Evolutionary conservation across 1,140 invertebrate genomes (phyloP), one percentile per base, ranked within the genome.

Genomic region (Meloidogyne hapla): DNA sequence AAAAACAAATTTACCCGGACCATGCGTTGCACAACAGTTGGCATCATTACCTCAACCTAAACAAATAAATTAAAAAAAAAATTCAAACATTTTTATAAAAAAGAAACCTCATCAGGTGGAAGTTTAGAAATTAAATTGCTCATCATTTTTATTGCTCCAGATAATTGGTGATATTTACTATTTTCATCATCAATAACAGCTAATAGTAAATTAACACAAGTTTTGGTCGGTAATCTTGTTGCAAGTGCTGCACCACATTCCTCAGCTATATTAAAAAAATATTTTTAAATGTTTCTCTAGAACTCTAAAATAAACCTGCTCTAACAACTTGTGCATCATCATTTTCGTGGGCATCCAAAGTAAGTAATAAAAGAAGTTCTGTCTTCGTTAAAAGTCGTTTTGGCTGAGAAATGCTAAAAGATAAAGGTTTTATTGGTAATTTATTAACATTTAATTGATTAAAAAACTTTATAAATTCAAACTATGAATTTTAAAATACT

Each of bases 71-170:
- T 25, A 68, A 18, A 69, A 69, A 9, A 23, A 28, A 25, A 10
- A 61, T 13, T 13, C 1, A 38, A 25, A 72, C 15, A 62, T n/a
- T 26, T 4, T 26, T 62, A 4, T 26, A 10, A 42, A 15, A 23
- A 15, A 26, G 28, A 25, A 25, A 73, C 91, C 38, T 92, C 91
- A 21, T 87, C 85, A 63, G 84, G 83, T 2, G 91, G 90, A 80
- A 91, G 89, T 65, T 91, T 90, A 85, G 93, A 92, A 40, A 93
- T 91, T 21, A 95, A 90, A 88, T 94, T 93, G 0, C 92, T 93
- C 69, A 96, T 90, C 90, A 95, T 93, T 90, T 96, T 96, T 28
- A 97, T 92, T 65, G 94, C 94, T 79, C 93, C 94, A 85, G 94
- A 91, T 84, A 94, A 94, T 77, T 92, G 91, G 0, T 94, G 94